Evolutionary conservation across 2,888 invertebrate genomes (phyloP).

Genomic region (Drosophila macrospina): DNA sequence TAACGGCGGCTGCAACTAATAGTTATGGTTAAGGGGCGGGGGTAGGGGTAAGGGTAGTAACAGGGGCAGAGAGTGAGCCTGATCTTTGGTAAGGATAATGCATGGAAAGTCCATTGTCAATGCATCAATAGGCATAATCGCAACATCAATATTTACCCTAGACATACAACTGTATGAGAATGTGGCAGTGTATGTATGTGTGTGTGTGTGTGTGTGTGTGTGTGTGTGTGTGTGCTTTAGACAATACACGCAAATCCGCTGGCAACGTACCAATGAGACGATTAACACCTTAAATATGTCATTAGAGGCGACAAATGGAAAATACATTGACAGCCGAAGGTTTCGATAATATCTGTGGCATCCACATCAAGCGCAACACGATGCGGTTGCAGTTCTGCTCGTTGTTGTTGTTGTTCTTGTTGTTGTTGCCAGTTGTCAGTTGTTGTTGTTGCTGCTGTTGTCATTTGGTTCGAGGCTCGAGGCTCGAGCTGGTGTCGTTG

Average conservation of each 20-base stretch:
- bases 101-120: constrained; percentile 66
- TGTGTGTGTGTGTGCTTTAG: constrained; percentile 22
- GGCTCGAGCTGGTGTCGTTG: constrained; percentile 54
- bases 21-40: constrained; percentile 12
- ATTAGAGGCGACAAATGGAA: constrained; percentile 77
- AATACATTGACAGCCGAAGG: constrained; percentile 68
- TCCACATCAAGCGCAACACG: constrained; percentile 24
- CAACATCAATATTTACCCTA: constrained; percentile 76
- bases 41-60: constrained; percentile 12
- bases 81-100: constrained; percentile 66
- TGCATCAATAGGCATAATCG: constrained; percentile 74
- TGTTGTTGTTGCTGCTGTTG: constrained; percentile 38
- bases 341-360: constrained; percentile 43
- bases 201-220: constrained; percentile 4
- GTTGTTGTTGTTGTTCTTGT: constrained; percentile 3
- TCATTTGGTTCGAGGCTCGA: background rate
- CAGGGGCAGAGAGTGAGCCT: constrained; percentile 6
- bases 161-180: background rate
- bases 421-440: constrained; percentile 3
- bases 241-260: constrained; percentile 65
- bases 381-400: constrained; percentile 13
- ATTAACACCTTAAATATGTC: constrained; percentile 80
- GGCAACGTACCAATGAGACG: constrained; percentile 73
- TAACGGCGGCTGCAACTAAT: constrained; percentile 63
- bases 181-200: no score